Evolutionary conservation across 2,888 invertebrate genomes (phyloP).

Genomic region (Synanthedon andrenaeformis): DNA sequence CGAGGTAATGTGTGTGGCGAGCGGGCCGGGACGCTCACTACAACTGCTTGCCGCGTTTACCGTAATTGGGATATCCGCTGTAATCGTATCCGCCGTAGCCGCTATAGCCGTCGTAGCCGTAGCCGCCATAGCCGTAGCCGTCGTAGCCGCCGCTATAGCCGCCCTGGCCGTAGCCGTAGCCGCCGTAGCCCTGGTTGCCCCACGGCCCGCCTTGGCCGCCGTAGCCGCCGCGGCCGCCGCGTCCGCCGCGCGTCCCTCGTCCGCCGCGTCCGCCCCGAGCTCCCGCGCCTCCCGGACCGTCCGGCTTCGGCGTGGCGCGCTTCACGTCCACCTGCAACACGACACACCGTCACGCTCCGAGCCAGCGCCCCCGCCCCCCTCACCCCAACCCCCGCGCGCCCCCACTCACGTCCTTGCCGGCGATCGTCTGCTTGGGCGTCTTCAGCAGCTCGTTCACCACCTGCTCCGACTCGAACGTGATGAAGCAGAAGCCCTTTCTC

Average conservation of each 20-base stretch:
- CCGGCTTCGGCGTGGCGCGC: conserved; percentile 92
- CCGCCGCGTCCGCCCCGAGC: conserved; percentile 75
- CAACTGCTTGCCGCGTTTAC: conserved; percentile 74
- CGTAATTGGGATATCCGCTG: conserved; percentile 85
- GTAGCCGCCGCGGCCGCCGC: conserved; percentile 78
- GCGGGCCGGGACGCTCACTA: conserved; percentile 49
- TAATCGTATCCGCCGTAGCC: conserved; percentile 85
- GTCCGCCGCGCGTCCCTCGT: conserved; percentile 76
- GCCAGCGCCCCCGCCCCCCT: neutral
- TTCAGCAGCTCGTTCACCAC: conserved; percentile 92
- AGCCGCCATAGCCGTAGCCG: conserved; percentile 80
- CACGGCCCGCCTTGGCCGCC: conserved; percentile 73
- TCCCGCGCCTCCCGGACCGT: conserved; percentile 77
- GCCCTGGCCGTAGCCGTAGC: conserved; percentile 79
- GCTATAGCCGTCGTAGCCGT: conserved; percentile 81
- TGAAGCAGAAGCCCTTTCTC: conserved; percentile 96
- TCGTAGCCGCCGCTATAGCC: conserved; percentile 80
- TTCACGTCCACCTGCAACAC: conserved; percentile 86
- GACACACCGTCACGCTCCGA: neutral
- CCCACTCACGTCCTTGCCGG: conserved; percentile 85
- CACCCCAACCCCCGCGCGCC: neutral
- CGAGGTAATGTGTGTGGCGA: conserved; percentile 69
- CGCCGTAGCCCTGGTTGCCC: conserved; percentile 75
- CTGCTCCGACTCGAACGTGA: conserved; percentile 96
- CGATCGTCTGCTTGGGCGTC: conserved; percentile 92